Evolutionary conservation across 2,888 invertebrate species (phyloP).

Genomic region (Terebella lapidaria): DNA sequence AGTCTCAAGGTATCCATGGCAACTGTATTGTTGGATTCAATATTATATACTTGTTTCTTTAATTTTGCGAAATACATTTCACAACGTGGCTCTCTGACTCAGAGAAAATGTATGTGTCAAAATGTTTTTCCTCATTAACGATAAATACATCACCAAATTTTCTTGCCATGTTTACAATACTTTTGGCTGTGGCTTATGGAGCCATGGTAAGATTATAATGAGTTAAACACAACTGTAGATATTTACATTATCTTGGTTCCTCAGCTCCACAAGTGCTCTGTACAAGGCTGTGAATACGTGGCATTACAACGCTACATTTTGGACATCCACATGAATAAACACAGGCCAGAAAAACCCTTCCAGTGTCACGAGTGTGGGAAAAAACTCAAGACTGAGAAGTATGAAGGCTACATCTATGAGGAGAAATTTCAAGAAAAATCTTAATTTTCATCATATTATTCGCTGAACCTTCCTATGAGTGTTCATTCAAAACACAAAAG

Average conservation of each 20-base stretch:
- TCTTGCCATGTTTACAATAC: too few relatives aligned
- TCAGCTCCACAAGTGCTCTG: slow-evolving; percentile 28
- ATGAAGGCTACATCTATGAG: neutral
- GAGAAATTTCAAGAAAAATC: neutral
- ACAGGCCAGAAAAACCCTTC: slow-evolving; percentile 27
- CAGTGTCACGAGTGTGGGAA: slow-evolving; percentile 28
- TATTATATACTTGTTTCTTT: neutral
- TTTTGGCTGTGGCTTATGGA: too few relatives aligned
- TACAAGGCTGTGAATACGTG: slow-evolving; percentile 28
- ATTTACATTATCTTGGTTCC: neutral
- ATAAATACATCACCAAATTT: too few relatives aligned
- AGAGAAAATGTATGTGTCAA: too few relatives aligned
- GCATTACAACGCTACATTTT: slow-evolving; percentile 21
- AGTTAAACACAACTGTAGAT: too few relatives aligned
- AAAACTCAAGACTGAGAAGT: slow-evolving; percentile 27
- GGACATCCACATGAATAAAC: slow-evolving; percentile 27
- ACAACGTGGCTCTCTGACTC: too few relatives aligned
- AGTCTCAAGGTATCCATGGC: neutral
- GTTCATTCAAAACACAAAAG: too few relatives aligned
- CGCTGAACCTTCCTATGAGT: too few relatives aligned
- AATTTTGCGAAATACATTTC: too few relatives aligned
- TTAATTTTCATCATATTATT: neutral
- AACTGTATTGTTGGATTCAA: neutral
- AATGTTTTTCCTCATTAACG: too few relatives aligned
- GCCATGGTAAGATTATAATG: too few relatives aligned